Evolutionary conservation across 1,140 invertebrate genomes (phyloP).

Genomic region (Saccostrea glomerata): DNA sequence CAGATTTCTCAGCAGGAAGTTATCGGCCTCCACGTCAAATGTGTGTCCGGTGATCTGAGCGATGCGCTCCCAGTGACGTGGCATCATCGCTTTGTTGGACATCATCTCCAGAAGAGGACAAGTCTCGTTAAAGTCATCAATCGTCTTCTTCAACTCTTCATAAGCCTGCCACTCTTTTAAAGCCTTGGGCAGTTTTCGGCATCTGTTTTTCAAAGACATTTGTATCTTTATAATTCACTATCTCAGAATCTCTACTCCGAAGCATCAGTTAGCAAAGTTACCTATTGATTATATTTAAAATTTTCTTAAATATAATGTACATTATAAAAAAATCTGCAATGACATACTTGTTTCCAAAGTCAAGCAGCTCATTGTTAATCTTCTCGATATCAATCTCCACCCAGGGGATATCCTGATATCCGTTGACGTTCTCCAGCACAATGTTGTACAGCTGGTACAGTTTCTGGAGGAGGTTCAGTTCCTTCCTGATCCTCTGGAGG

Average conservation of each 20-base stretch:
- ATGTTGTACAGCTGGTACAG: slow-evolving; percentile 98
- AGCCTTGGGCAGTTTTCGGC: slow-evolving; percentile 93
- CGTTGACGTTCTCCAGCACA: slow-evolving; percentile 96
- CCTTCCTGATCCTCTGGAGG: slow-evolving; percentile 93
- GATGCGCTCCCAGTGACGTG: slow-evolving; percentile 96
- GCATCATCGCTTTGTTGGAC: slow-evolving; percentile 99
- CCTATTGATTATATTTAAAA: too few relatives aligned
- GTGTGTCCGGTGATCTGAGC: slow-evolving; percentile 93
- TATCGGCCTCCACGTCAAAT: slow-evolving; percentile 95
- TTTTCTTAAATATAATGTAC: neutral
- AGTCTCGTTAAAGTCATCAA: slow-evolving; percentile 99
- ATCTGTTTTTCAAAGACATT: slow-evolving; percentile 63
- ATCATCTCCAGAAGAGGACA: slow-evolving; percentile 96
- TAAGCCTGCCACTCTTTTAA: slow-evolving; percentile 99
- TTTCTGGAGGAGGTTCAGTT: slow-evolving; percentile 96
- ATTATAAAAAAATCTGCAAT: neutral
- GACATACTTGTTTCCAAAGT: slow-evolving; percentile 94
- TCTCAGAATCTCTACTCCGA: neutral
- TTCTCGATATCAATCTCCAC: slow-evolving; percentile 97
- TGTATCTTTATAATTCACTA: neutral
- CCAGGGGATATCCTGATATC: slow-evolving; percentile 93
- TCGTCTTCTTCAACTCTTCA: slow-evolving; percentile 96
- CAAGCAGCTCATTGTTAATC: slow-evolving; percentile 97
- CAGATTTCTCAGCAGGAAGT: slow-evolving; percentile 96
- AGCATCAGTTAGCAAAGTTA: neutral